A percentile compares a stretch with the other conserved stretches of the same genome.
Conservation (phyloP, 2,888 invertebrate genomes). For the Teleogryllus oceanicus region DNA sequence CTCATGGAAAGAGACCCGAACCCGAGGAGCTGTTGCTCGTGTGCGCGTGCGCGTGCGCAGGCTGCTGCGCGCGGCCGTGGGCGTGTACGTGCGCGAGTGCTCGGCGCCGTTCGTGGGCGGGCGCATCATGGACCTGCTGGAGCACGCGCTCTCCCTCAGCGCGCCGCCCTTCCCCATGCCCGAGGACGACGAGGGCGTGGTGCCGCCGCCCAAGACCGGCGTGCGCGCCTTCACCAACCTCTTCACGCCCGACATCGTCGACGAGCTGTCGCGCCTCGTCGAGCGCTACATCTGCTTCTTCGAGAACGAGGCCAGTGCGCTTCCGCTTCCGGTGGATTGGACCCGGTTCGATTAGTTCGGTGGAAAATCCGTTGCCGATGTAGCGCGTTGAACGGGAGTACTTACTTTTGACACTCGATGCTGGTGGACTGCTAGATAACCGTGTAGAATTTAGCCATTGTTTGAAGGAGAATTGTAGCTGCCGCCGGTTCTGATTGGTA, state of each 20-base stretch:
- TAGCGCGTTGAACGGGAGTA: no score
- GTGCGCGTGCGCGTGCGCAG: neutral
- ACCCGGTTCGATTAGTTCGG: no score
- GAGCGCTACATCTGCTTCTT: conserved; percentile 24
- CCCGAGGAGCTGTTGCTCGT: neutral
- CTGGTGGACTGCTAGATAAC: no score
- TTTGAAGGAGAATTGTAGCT: no score
- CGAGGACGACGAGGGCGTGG: neutral
- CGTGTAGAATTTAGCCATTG: no score
- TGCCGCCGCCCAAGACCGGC: neutral
- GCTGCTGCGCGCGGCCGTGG: neutral
- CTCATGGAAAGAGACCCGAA: no score
- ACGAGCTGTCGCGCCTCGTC: conserved; percentile 24
- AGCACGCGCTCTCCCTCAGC: neutral
- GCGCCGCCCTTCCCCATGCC: conserved; percentile 6
- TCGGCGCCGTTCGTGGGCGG: neutral
- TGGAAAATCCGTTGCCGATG: no score
- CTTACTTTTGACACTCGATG: no score
- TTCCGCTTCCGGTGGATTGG: no score
- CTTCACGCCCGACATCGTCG: conserved; percentile 22
- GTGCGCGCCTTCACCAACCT: neutral
- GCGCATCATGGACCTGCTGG: neutral
- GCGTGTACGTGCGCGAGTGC: conserved; percentile 1
- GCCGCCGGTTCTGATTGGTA: no score
- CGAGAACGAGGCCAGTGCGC: conserved; percentile 3